Conservation (phyloP, 2,888 invertebrate species). For the Drosophila paranaensis region DNA sequence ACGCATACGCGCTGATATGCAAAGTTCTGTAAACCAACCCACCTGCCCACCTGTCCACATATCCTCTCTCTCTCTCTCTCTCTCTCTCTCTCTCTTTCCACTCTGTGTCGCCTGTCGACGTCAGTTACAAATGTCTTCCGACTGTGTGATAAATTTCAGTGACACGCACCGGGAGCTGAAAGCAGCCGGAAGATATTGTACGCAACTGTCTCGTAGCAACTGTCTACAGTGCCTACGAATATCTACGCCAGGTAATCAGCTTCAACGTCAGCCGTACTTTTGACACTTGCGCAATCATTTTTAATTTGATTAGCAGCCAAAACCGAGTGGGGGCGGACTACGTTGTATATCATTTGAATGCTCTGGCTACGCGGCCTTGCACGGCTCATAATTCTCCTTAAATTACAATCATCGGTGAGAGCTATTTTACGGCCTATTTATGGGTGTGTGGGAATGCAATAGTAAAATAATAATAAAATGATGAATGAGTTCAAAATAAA, state of each 20-base stretch:
- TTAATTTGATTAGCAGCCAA: conserved; percentile 57
- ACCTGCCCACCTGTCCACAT: background rate
- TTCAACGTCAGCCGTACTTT: conserved; percentile 33
- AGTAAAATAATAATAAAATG: background rate
- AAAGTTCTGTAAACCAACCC: conserved; percentile 38
- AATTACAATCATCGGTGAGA: background rate
- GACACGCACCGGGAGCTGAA: conserved; percentile 32
- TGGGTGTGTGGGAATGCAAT: background rate
- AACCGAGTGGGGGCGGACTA: background rate
- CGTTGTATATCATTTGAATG: background rate
- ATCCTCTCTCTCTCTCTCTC: no score
- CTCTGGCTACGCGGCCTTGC: background rate
- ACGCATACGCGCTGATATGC: conserved; percentile 54
- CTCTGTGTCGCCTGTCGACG: conserved; percentile 27
- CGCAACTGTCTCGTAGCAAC: conserved; percentile 10
- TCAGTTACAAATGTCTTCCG: conserved; percentile 70
- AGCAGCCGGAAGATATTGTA: conserved; percentile 10
- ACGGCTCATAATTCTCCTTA: background rate
- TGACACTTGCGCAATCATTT: conserved; percentile 51
- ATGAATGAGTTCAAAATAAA: background rate
- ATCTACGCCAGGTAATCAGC: conserved; percentile 48
- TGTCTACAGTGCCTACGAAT: conserved; percentile 13
- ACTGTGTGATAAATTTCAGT: conserved; percentile 71
- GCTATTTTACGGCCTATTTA: background rate
- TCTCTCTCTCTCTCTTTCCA: no score